Percentiles rank a stretch among this genome's conserved stretches.
phyloP scores from a whole-genome alignment of 30 jellyfish, hydroid and myxozoan species.

The Pelagia noctiluca region DNA sequence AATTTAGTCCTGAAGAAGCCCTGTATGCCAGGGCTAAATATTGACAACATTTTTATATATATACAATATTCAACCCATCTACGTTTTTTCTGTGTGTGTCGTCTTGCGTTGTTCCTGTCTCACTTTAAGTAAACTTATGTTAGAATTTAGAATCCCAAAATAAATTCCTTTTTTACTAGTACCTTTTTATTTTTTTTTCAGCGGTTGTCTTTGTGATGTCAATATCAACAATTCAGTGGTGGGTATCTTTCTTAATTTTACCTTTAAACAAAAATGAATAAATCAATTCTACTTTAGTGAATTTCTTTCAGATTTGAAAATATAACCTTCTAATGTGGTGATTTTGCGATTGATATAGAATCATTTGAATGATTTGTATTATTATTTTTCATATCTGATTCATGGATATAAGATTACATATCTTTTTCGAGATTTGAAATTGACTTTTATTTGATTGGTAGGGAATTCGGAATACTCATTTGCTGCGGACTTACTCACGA shows the following conservation, averaged over 20 bases:
- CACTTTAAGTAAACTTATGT: not conserved
- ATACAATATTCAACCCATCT: too few relatives aligned
- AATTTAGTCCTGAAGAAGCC: too few relatives aligned
- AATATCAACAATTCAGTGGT: slow-evolving; percentile 94
- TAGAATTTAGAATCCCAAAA: not conserved
- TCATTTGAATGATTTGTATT: not conserved
- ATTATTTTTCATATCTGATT: not conserved
- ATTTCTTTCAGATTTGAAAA: not conserved
- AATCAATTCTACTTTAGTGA: not conserved
- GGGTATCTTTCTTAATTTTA: slow-evolving; percentile 26
- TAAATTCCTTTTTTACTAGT: not conserved
- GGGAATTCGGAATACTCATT: slow-evolving; percentile 98
- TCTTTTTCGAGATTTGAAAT: not conserved
- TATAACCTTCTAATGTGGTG: not conserved
- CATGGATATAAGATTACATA: not conserved
- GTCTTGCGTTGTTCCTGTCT: too few relatives aligned
- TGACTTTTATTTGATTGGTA: slow-evolving; percentile 15
- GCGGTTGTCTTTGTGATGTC: slow-evolving; percentile 96
- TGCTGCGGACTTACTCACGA: slow-evolving; percentile 92
- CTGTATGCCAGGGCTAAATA: too few relatives aligned
- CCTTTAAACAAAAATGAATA: not conserved
- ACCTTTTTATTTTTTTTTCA: slow-evolving; percentile 34
- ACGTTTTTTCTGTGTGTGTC: too few relatives aligned
- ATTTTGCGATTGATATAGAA: not conserved
- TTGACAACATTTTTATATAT: too few relatives aligned